Conservation (phyloP, 1,140 invertebrate genomes). For the Musca vetustissima region DNA sequence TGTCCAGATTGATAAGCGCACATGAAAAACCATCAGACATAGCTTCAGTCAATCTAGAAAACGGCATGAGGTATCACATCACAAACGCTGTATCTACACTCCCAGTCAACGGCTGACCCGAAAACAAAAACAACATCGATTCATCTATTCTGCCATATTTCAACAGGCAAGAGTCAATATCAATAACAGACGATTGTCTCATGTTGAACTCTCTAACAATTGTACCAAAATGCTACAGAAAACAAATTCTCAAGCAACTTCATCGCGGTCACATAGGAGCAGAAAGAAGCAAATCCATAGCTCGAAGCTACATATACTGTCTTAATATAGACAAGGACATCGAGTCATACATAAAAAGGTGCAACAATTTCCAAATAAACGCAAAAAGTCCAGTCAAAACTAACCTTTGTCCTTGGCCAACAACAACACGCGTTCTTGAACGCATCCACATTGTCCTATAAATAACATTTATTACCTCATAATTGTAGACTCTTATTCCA, state of each 20-base stretch:
- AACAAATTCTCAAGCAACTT: constrained; percentile 50
- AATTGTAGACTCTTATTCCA: constrained; percentile 25
- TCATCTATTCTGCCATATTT: background rate
- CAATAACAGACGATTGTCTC: constrained; percentile 2
- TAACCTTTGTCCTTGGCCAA: constrained; percentile 19
- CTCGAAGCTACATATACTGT: constrained; percentile 59
- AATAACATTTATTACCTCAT: constrained; percentile 25
- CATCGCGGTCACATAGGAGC: constrained; percentile 59
- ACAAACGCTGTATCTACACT: background rate
- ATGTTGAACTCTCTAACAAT: constrained; percentile 36
- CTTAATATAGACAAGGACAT: constrained; percentile 54
- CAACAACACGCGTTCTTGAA: constrained; percentile 37
- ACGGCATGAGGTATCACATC: constrained; percentile 18
- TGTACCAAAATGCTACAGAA: constrained; percentile 43
- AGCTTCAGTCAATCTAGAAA: constrained; percentile 20
- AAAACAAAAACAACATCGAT: background rate
- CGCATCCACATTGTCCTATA: constrained; percentile 34
- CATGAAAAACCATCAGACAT: constrained; percentile 23
- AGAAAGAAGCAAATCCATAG: constrained; percentile 59
- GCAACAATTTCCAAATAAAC: background rate
- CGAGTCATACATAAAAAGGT: background rate
- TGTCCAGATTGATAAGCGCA: constrained; percentile 36
- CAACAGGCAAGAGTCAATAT: constrained; percentile 1
- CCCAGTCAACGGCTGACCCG: constrained; percentile 9
- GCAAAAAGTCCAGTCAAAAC: constrained; percentile 25